Base-by-base conservation (phyloP, 2,797 vertebrate species). In the Uromys caudimaculatus region DNA sequence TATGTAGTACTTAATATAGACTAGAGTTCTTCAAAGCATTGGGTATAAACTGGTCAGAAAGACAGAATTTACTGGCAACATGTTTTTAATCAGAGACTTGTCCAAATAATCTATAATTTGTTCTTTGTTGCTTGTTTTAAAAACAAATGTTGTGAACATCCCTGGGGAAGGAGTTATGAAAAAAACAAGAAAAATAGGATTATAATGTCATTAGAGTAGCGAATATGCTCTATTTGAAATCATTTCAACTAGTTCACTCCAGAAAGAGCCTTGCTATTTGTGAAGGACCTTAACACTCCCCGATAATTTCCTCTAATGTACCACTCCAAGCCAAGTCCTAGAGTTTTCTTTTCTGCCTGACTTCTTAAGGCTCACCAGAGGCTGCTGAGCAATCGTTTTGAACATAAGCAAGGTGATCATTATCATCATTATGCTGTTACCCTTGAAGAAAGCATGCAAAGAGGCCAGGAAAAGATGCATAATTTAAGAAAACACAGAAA, bases 251-350 rank as follows among this genome's bases (percentile, higher is more conserved):
- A 92, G 89, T 89, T 93, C 92, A 95, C 92, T 94, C 47, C 88
- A 90, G 85, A 64, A 89, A 73, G 71, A 93, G 78, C 58, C 76
- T 93, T 93, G 96, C 79, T 91, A 64, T 79, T 85, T 95, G 84
- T 92, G 71, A 96, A 91, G 89, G 84, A 71, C 92, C 90, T 73
- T 93, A 82, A 76, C 41, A 62, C 88, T 82, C 82, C 69, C 35
- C 89, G 93, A 94, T 95, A 95, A 96, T 97, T 97, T 96, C 29
- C 95, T 97, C 84, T 97, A 97, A 96, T 96, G 87, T 89, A 78
- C 83, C 92, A 94, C 93, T 97, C 71, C 67, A 97, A 54, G 88
- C 11, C 7, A 93, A 73, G 14, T 79, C 69, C 27, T 62, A 4
- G 78, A 38, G 38, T 86, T 91, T 92, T 78, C 41, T 62, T 64